A percentile compares a stretch with the other conserved stretches of the same genome.
phyloP scores from a whole-genome alignment of 1,140 invertebrate genomes.

The Lineus longissimus region DNA sequence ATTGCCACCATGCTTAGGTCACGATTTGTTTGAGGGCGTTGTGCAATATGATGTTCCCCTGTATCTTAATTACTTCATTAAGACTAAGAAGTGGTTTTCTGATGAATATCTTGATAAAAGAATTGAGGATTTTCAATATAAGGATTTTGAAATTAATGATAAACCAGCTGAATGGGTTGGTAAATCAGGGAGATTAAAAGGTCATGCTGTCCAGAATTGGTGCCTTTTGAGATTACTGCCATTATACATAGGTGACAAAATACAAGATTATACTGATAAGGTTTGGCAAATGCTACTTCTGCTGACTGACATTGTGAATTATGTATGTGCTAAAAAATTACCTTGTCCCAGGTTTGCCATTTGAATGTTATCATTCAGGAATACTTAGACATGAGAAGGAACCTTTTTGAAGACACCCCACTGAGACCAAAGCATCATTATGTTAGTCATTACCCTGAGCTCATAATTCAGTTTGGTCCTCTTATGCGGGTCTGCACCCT shows the following conservation, averaged over 20 bases:
- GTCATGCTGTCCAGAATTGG: conserved; percentile 1
- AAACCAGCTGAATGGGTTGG: not conserved
- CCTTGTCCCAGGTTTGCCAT: not conserved
- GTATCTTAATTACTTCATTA: not conserved
- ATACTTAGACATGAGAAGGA: not conserved
- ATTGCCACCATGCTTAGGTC: not conserved
- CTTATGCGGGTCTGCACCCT: not conserved
- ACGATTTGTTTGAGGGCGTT: conserved; percentile 2
- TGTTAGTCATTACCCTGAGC: not conserved
- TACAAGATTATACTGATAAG: not conserved
- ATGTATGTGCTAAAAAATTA: not conserved
- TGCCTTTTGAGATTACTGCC: not conserved
- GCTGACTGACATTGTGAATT: not conserved
- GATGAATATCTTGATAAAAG: not conserved
- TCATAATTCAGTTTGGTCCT: not conserved
- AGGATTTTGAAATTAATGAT: not conserved
- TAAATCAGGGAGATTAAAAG: not conserved
- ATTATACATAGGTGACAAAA: not conserved
- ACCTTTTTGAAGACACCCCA: not conserved
- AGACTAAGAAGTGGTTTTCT: not conserved
- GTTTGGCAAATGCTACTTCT: not conserved
- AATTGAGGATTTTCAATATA: not conserved
- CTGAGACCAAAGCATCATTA: not conserved
- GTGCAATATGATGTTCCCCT: not conserved
- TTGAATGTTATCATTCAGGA: not conserved